Conservation (phyloP, 2,888 invertebrate species). For the Apodemia duryi region DNA sequence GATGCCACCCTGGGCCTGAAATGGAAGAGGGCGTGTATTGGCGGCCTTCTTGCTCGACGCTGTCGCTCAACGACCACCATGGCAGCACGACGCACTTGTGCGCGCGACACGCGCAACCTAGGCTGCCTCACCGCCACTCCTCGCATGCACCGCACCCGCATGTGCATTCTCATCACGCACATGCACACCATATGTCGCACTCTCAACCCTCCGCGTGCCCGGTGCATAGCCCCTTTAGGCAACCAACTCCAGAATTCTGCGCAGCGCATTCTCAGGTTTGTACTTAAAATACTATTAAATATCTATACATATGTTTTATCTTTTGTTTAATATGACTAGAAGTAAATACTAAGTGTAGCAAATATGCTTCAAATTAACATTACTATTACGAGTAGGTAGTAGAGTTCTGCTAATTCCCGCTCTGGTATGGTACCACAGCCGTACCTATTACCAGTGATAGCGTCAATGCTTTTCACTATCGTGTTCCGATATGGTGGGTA, state of each 20-base stretch:
- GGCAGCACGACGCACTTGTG: slow-evolving; percentile 69
- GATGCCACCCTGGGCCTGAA: slow-evolving; percentile 68
- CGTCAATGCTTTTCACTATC: too few species aligned
- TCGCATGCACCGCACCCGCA: slow-evolving; percentile 55
- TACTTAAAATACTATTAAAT: slow-evolving; percentile 8
- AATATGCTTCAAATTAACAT: too few species aligned
- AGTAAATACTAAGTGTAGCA: too few species aligned
- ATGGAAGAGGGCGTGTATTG: slow-evolving; percentile 76
- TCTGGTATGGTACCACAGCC: too few species aligned
- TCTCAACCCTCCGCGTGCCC: slow-evolving; percentile 80
- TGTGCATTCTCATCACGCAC: slow-evolving; percentile 65
- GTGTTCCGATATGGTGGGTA: too few species aligned
- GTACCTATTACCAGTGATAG: too few species aligned
- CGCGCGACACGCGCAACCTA: slow-evolving; percentile 66
- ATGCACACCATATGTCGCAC: slow-evolving; percentile 65
- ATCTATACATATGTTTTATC: too few species aligned
- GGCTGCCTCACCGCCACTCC: slow-evolving; percentile 62
- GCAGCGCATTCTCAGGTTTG: slow-evolving; percentile 72
- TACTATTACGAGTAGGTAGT: too few species aligned
- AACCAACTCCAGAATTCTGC: slow-evolving; percentile 73
- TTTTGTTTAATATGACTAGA: too few species aligned
- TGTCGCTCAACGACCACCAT: slow-evolving; percentile 71
- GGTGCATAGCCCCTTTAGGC: slow-evolving; percentile 87
- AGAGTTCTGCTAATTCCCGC: too few species aligned
- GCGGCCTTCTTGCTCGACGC: slow-evolving; percentile 75